Evolutionary conservation across 2,797 vertebrate genomes (phyloP).

Genomic region (Clarias fuscus): DNA sequence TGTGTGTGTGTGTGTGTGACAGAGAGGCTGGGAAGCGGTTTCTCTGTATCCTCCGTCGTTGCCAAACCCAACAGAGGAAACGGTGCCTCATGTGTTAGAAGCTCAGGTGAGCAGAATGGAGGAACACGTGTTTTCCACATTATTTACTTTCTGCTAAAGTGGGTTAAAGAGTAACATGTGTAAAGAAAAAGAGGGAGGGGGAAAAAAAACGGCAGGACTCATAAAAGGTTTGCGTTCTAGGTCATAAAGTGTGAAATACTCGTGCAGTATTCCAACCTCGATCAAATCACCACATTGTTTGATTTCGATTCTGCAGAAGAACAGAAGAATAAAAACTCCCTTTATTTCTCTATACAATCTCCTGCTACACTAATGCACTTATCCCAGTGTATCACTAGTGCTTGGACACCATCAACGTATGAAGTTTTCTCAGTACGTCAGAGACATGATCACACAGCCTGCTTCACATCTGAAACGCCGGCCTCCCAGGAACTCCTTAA

Average conservation of each 20-base stretch:
- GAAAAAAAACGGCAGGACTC: neutral
- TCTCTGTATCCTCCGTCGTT: neutral
- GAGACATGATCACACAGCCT: too few species aligned
- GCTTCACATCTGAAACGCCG: too few species aligned
- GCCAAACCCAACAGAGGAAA: constrained; percentile 21
- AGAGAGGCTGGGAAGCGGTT: neutral
- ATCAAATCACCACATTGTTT: neutral
- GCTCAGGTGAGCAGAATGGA: neutral
- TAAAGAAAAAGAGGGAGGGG: neutral
- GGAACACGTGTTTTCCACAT: neutral
- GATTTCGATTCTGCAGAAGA: too few species aligned
- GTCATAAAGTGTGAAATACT: neutral
- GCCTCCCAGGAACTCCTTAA: too few species aligned
- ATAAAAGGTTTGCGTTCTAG: neutral
- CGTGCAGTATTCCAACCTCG: neutral
- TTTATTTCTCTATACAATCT: too few species aligned
- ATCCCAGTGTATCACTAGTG: too few species aligned
- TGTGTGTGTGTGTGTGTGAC: neutral
- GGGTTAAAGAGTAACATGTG: constrained; percentile 7
- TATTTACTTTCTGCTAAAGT: constrained; percentile 11
- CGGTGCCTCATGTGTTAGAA: neutral
- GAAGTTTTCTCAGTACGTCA: too few species aligned
- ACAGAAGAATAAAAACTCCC: too few species aligned
- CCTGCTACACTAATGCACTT: too few species aligned
- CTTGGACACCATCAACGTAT: too few species aligned